These are phyloP conservation scores for Bungarus multicinctus DNA, from an alignment of 2,113 vertebrate species.

Conservation along the genomic window DNA sequence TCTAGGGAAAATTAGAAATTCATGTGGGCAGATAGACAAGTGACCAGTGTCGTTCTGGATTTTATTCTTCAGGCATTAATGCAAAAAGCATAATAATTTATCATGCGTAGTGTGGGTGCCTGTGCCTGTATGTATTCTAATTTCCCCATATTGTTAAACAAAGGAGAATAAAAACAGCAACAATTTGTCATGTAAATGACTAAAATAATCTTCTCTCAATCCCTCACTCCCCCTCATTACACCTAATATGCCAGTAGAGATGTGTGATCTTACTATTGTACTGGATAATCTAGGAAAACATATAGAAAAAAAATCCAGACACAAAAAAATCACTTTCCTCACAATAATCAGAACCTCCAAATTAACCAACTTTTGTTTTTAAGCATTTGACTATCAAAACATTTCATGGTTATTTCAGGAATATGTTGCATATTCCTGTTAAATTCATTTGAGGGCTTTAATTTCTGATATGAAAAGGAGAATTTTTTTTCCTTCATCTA, in stretches of 20 bases:
- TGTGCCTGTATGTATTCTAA: background rate
- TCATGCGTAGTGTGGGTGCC: background rate
- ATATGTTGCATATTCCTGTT: background rate
- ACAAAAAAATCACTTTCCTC: background rate
- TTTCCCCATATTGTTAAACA: background rate
- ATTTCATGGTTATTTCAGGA: background rate
- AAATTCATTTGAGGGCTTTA: background rate
- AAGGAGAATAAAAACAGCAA: background rate
- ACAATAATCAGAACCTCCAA: background rate
- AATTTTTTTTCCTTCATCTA: background rate
- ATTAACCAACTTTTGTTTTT: background rate
- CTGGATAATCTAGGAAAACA: background rate
- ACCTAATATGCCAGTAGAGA: background rate
- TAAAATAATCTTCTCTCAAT: background rate
- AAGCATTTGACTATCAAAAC: background rate
- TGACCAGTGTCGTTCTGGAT: background rate
- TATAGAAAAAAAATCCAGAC: background rate
- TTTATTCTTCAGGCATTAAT: background rate
- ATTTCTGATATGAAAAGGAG: background rate
- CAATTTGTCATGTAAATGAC: background rate
- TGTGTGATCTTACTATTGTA: background rate
- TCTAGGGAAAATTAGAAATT: background rate
- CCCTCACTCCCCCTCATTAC: background rate
- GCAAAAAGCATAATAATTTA: background rate
- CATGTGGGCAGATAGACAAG: background rate